Base-by-base conservation (phyloP, 1,140 invertebrate species). In the Drosophila ohnishii region DNA sequence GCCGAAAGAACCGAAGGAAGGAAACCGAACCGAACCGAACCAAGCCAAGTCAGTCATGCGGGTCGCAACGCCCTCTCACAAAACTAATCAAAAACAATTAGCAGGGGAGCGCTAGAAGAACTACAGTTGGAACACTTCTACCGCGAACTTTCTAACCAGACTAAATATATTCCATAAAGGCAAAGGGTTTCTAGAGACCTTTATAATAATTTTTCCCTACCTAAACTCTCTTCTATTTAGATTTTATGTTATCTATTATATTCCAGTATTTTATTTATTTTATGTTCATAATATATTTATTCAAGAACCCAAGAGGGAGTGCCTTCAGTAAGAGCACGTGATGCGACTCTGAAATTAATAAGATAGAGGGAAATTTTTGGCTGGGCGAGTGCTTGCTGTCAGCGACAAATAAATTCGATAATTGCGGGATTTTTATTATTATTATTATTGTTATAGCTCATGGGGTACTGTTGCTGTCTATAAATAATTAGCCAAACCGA, bases 51-150 rank as follows among this genome's bases (percentile, higher is more conserved):
- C 63, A 66, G 73, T 40, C 39, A 79, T 83, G 51, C 75, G 80
- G 72, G 80, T 84, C 65, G 71, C 35, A 58, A 74, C 78, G 82
- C 83, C 83, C 84, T 79, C 66, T 69, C 45, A 51, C 30, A 65
- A 55, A 75, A 86, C 78, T 85, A 85, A 84, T 85, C 73, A 80
- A 85, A 87, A 87, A 45, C 75, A 86, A 86, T 87, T 87, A 86
- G 80, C 75, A 86, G 65, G 53, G 71, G 48, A 81, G 57, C 72
- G 75, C 71, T 77, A 82, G 53, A 55, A 65, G 37, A 67, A 55
- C 25, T 69, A 69, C 50, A 47, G 28, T 56, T 37, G 37, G 42
- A 42, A 51, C 22, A 62, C 13, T 45, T 48, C 40, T 22, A 30
- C 28, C 5, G 1, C 5, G 44, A n/a, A 40, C 62, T 48, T 58